Conservation (phyloP, 2,888 invertebrate genomes). For the Macrophya annulata region DNA sequence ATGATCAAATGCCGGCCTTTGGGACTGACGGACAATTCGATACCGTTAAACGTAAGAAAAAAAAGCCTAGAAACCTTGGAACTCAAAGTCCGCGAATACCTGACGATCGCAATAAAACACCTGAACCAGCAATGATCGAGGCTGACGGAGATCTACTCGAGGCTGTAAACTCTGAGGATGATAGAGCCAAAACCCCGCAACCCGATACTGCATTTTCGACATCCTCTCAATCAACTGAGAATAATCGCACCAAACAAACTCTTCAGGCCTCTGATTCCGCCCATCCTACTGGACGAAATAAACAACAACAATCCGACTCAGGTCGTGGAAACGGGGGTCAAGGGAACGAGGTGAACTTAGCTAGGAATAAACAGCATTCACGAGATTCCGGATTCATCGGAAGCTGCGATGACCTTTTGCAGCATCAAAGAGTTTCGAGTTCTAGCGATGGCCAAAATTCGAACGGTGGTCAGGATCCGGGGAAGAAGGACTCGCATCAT, state of each 20-base stretch:
- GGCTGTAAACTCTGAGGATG: conserved; percentile 80
- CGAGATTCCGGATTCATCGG: conserved; percentile 95
- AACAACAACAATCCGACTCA: conserved; percentile 63
- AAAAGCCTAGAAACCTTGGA: conserved; percentile 82
- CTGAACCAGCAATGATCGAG: conserved; percentile 84
- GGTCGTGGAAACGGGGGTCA: conserved; percentile 61
- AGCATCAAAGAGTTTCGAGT: conserved; percentile 81
- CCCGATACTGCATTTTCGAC: conserved; percentile 79
- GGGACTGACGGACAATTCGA: conserved; percentile 91
- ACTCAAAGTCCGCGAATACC: conserved; percentile 78
- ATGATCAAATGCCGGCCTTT: conserved; percentile 82
- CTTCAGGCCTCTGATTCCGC: conserved; percentile 26
- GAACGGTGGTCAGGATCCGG: conserved; percentile 59
- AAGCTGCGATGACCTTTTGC: conserved; percentile 92
- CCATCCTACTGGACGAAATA: conserved; percentile 60
- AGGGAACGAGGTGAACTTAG: conserved; percentile 68
- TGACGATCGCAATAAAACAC: conserved; percentile 85
- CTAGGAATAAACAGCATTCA: conserved; percentile 89
- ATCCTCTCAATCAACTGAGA: conserved; percentile 37
- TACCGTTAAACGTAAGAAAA: conserved; percentile 90
- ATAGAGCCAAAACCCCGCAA: conserved; percentile 85
- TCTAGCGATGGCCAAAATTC: conserved; percentile 58
- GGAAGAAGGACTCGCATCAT: conserved; percentile 60
- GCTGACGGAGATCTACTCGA: conserved; percentile 83
- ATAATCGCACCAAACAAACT: conserved; percentile 24